Evolutionary conservation across 2,113 vertebrate species (phyloP).

Genomic region (Pogonocichla stellata): DNA sequence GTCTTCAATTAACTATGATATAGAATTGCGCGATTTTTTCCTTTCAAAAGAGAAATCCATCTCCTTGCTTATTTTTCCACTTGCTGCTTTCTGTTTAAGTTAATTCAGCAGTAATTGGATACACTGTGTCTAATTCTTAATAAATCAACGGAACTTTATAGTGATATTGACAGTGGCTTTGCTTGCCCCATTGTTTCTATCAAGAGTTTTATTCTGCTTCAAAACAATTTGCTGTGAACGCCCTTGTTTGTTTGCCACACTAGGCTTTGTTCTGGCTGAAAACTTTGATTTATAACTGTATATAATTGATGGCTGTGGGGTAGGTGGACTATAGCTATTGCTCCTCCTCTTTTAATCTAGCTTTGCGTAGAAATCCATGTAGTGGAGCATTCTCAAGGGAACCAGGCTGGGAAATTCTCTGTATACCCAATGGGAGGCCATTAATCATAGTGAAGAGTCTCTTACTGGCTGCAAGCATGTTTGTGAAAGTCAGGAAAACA

Average conservation of each 20-base stretch:
- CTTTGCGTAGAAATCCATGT: slow-evolving; percentile 81
- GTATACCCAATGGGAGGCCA: slow-evolving; percentile 81
- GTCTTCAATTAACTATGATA: slow-evolving; percentile 47
- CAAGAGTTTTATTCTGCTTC: slow-evolving; percentile 77
- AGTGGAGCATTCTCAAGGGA: slow-evolving; percentile 79
- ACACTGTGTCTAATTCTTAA: slow-evolving; percentile 78
- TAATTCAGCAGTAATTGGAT: slow-evolving; percentile 71
- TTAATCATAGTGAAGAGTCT: slow-evolving; percentile 79
- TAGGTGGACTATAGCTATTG: slow-evolving; percentile 75
- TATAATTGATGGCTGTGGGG: slow-evolving; percentile 81
- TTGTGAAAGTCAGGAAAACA: slow-evolving; percentile 80
- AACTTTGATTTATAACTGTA: slow-evolving; percentile 84
- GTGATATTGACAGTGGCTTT: slow-evolving; percentile 77
- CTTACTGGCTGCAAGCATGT: slow-evolving; percentile 70
- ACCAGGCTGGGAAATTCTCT: slow-evolving; percentile 80
- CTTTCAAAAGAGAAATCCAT: slow-evolving; percentile 40
- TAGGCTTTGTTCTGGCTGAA: slow-evolving; percentile 80
- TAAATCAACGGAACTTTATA: slow-evolving; percentile 77
- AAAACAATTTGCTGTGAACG: slow-evolving; percentile 78
- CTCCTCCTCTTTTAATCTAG: slow-evolving; percentile 86
- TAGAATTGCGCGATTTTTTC: slow-evolving; percentile 20
- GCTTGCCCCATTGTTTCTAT: slow-evolving; percentile 73
- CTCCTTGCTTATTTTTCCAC: slow-evolving; percentile 60
- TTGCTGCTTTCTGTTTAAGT: slow-evolving; percentile 64
- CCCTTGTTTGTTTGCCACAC: slow-evolving; percentile 80